Evolutionary conservation across 2,113 vertebrate genomes (phyloP).

Genomic region (Naja naja): DNA sequence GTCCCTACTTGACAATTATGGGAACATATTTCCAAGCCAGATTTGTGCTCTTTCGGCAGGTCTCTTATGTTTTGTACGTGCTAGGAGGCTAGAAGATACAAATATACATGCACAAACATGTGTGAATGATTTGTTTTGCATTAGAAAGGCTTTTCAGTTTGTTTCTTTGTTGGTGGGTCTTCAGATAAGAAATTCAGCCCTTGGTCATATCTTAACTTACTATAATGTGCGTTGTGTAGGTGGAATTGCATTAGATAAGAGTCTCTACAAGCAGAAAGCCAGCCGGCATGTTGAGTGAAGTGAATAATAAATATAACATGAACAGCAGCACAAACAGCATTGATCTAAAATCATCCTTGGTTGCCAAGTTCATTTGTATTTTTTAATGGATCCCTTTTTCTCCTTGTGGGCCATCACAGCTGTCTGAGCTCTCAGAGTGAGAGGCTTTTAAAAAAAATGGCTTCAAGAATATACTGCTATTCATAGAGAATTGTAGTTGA

Average conservation of each 20-base stretch:
- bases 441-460: constrained; percentile 14
- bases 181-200: neutral
- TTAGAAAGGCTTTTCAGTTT: constrained; percentile 3
- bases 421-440: neutral
- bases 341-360: constrained; percentile 60
- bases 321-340: constrained; percentile 49
- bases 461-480: constrained; percentile 6
- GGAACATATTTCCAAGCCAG: neutral
- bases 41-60: neutral
- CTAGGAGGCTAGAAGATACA: neutral
- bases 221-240: constrained; percentile 65
- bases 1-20: neutral
- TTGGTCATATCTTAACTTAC: constrained; percentile 45
- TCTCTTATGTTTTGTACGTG: neutral
- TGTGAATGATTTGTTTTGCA: constrained; percentile 11
- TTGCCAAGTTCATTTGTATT: constrained; percentile 42
- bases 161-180: constrained; percentile 1
- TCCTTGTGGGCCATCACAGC: neutral
- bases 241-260: constrained; percentile 59
- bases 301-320: constrained; percentile 71
- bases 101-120: neutral
- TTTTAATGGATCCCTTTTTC: constrained; percentile 59
- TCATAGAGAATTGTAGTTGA: neutral
- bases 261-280: constrained; percentile 34
- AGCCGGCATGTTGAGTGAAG: constrained; percentile 53